Evolutionary conservation across 2,113 vertebrate genomes (phyloP), one percentile per base, ranked within the genome.

Genomic region (Pheucticus melanocephalus): DNA sequence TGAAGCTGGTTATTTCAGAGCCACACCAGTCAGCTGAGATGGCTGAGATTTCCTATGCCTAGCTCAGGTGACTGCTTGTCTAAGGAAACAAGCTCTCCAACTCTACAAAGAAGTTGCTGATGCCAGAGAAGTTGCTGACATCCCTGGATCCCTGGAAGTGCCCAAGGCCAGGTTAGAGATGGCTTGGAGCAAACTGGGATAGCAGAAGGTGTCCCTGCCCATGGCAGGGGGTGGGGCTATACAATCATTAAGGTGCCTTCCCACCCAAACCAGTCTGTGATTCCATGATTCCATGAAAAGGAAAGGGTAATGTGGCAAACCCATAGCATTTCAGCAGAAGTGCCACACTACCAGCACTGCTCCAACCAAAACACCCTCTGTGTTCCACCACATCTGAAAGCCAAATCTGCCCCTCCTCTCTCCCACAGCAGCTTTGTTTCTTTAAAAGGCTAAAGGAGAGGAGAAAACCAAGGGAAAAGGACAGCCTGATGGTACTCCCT

Each of bases 91-190:
- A 37, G 57, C 25, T 64, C 45, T 72, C 33, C 30, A 57, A n/a
- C 47, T 10, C 42, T 44, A 33, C 65, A 48, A 48, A 24, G 45
- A 73, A 48, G 14, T 11, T 61, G 40, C 25, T 35, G 54, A 54
- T 47, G 40, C 7, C 69, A 60, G 28, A 40, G 39, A 61, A 61
- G 40, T 3, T 40, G 70, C 25, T 47, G 87, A 31, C 15, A 25
- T 2, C 11, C 18, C 12, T 53, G 51, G 51, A 35, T 17, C 27
- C 56, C 56, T 70, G 35, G 23, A 23, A 33, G 22, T 7, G 47
- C 31, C 14, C 42, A 63, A 33, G 42, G 75, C 31, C 48, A 56
- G 17, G 14, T 0, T 77, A 18, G 25, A 69, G 0, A 0, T 15
- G 42, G 10, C 40, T 76, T 69, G 27, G 35, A 83, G 56, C 35